These are phyloP conservation scores for Chloroceryle inda DNA, from an alignment of 2,797 vertebrate genomes.

Conservation along the genomic window DNA sequence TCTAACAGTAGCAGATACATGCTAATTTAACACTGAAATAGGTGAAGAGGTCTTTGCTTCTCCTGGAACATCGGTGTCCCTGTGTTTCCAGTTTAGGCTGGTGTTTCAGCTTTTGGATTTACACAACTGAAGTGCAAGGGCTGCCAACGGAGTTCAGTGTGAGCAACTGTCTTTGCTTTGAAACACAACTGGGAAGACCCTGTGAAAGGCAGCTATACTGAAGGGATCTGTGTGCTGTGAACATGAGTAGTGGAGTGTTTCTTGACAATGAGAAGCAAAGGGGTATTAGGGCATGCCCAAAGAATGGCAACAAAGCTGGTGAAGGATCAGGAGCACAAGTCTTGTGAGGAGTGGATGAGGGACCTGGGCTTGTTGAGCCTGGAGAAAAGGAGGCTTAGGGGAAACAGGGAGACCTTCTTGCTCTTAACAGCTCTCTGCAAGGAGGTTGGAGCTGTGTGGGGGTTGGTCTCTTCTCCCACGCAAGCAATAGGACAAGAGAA, in stretches of 20 bases:
- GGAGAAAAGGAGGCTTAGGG: too few relatives aligned
- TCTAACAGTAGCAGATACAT: background rate
- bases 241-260: background rate
- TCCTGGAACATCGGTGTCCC: background rate
- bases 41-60: background rate
- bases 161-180: background rate
- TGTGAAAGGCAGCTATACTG: background rate
- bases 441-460: too few relatives aligned
- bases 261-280: background rate
- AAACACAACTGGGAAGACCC: background rate
- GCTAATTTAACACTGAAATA: background rate
- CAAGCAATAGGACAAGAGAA: too few relatives aligned
- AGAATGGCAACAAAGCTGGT: too few relatives aligned
- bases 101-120: background rate
- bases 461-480: too few relatives aligned
- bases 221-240: accelerated
- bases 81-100: background rate
- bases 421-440: too few relatives aligned
- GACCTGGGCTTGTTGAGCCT: too few relatives aligned
- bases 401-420: too few relatives aligned
- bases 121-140: background rate
- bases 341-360: too few relatives aligned
- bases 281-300: too few relatives aligned
- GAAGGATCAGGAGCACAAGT: too few relatives aligned
- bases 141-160: background rate